Conservation (phyloP, 2,888 invertebrate species). For the Hemistola chrysoprasaria region DNA sequence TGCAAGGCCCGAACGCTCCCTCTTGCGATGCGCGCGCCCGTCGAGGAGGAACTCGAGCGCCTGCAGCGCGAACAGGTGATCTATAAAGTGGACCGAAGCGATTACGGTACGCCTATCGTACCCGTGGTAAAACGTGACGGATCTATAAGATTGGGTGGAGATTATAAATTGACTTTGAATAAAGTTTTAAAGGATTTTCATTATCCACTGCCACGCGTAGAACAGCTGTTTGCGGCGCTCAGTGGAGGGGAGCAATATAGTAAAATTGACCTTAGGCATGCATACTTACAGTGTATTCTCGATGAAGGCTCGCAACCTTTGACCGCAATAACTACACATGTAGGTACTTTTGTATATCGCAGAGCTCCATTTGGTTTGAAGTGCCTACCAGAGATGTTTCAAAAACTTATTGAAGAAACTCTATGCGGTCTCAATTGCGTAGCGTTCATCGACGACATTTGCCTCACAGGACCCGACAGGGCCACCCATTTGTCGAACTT, state of each 20-base stretch:
- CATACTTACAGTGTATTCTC: constrained; percentile 11
- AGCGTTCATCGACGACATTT: constrained; percentile 5
- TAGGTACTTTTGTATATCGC: constrained; percentile 7
- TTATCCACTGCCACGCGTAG: constrained; percentile 28
- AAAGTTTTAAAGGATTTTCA: constrained; percentile 2
- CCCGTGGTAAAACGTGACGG: constrained; percentile 30
- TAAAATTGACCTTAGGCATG: constrained; percentile 17
- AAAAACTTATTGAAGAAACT: constrained; percentile 12
- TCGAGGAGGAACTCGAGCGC: constrained; percentile 26
- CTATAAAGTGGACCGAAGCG: constrained; percentile 26
- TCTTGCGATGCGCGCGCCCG: constrained; percentile 19
- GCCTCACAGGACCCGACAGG: constrained; percentile 1
- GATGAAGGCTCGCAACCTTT: constrained; percentile 8
- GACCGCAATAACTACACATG: constrained; percentile 16
- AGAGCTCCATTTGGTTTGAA: constrained; percentile 15
- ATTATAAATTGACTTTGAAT: constrained; percentile 34
- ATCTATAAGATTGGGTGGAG: constrained; percentile 28
- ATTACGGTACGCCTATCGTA: constrained; percentile 35
- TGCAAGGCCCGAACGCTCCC: constrained; percentile 18
- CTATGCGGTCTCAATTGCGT: not conserved
- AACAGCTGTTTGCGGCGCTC: too few relatives aligned
- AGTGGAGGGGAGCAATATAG: constrained; percentile 12
- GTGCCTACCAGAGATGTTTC: constrained; percentile 16
- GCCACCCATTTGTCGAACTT: not conserved
- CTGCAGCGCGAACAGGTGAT: constrained; percentile 27